phyloP scores from a whole-genome alignment of 2,797 vertebrate species.

The Channa striata region DNA sequence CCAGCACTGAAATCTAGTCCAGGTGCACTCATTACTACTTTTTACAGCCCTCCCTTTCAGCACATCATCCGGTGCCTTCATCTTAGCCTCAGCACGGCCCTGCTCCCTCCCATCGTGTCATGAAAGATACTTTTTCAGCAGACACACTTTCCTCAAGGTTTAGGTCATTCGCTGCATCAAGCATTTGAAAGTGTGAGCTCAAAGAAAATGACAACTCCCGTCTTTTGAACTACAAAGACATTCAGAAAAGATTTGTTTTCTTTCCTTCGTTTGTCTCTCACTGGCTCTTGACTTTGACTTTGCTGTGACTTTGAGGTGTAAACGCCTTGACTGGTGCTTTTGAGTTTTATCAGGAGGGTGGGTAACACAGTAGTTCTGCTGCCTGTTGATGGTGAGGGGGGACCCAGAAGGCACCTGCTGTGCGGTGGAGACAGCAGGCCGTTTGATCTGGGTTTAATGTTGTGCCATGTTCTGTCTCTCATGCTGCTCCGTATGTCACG shows the following conservation, averaged over 20 bases:
- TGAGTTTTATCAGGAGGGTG: conserved; percentile 59
- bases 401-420: conserved; percentile 70
- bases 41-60: conserved; percentile 49
- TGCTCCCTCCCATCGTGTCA: conserved; percentile 45
- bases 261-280: conserved; percentile 61
- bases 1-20: conserved; percentile 62
- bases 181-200: conserved; percentile 70
- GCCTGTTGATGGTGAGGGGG: conserved; percentile 61
- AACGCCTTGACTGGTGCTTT: conserved; percentile 48
- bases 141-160: conserved; percentile 70
- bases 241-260: conserved; percentile 75
- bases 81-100: conserved; percentile 55
- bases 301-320: conserved; percentile 77
- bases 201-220: conserved; percentile 72
- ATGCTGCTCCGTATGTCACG: conserved; percentile 53
- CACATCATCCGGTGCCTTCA: conserved; percentile 63
- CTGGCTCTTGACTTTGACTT: conserved; percentile 75
- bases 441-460: conserved; percentile 82
- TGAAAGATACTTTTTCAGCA: conserved; percentile 67
- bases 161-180: conserved; percentile 77
- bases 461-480: conserved; percentile 69
- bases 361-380: conserved; percentile 38
- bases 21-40: conserved; percentile 62
- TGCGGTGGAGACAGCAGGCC: conserved; percentile 62
- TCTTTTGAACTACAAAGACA: conserved; percentile 81